Conservation (phyloP, 2,113 vertebrate species). For the Tychaedon coryphoeus region DNA sequence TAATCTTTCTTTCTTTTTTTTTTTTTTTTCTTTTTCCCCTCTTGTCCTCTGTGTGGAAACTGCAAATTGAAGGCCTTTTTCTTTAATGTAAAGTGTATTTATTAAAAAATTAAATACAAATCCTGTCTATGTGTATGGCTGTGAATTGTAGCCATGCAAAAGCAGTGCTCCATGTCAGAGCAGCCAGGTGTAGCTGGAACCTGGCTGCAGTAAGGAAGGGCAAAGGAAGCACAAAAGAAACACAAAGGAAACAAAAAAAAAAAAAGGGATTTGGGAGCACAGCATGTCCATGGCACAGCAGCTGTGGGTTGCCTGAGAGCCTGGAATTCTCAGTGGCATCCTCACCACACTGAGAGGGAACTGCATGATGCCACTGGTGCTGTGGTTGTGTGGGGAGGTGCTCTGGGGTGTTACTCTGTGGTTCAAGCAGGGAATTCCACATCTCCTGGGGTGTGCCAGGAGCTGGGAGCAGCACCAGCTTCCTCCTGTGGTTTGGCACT, state of each 20-base stretch:
- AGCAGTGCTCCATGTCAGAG: not conserved
- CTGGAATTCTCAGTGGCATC: not conserved
- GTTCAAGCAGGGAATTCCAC: not conserved
- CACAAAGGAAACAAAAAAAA: not conserved
- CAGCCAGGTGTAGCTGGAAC: not conserved
- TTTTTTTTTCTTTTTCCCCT: not conserved
- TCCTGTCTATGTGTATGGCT: conserved; percentile 64
- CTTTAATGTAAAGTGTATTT: conserved; percentile 88
- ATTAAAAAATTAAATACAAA: conserved; percentile 81
- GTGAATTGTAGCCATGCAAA: not conserved
- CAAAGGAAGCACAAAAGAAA: not conserved
- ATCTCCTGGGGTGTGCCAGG: rapidly evolving
- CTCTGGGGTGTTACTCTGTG: rapidly evolving
- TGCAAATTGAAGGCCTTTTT: conserved; percentile 81
- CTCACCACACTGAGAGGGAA: rapidly evolving
- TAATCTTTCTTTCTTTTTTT: not conserved
- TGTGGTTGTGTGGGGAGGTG: not conserved
- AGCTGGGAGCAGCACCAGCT: not conserved
- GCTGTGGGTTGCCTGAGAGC: not conserved
- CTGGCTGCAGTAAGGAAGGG: not conserved
- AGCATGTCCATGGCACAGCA: rapidly evolving
- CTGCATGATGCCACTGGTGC: not conserved
- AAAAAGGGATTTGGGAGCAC: rapidly evolving
- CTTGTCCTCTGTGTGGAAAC: conserved; percentile 74
- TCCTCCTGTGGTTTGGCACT: not conserved